Percentiles rank a stretch among this genome's conserved stretches.
Evolutionary conservation across 2,797 vertebrate species (phyloP).

Genomic region (Austrolebias charrua): DNA sequence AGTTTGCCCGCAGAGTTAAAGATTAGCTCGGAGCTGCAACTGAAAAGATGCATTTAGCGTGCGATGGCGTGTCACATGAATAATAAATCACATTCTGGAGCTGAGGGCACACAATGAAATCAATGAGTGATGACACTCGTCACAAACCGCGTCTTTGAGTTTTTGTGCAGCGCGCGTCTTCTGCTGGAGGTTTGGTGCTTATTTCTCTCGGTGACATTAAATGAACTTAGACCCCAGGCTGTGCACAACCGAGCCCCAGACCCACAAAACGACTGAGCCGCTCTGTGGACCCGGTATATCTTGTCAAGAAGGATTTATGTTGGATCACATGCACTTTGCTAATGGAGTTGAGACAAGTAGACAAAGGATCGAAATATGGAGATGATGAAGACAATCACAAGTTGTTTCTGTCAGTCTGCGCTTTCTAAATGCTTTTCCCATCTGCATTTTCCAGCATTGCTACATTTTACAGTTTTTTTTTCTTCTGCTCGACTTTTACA

Average conservation of each 20-base stretch:
- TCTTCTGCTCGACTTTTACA: conserved; percentile 37
- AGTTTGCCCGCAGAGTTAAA: conserved; percentile 60
- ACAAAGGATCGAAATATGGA: conserved; percentile 28
- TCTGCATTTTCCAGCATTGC: neutral
- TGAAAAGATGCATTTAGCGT: conserved; percentile 50
- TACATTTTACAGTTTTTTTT: neutral
- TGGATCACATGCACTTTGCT: conserved; percentile 20
- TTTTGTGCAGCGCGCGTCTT: conserved; percentile 41
- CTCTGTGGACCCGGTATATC: conserved; percentile 29
- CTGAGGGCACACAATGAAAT: conserved; percentile 35
- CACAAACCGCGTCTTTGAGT: conserved; percentile 36
- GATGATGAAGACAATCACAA: conserved; percentile 39
- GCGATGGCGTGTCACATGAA: conserved; percentile 35
- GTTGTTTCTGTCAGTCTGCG: conserved; percentile 7
- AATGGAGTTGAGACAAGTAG: conserved; percentile 25
- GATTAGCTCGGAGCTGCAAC: conserved; percentile 54
- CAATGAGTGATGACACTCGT: conserved; percentile 52
- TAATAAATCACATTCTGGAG: conserved; percentile 40
- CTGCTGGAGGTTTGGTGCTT: conserved; percentile 34
- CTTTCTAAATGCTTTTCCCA: conserved; percentile 26
- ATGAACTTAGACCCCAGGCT: conserved; percentile 50
- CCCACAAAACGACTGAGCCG: conserved; percentile 47
- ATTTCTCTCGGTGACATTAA: conserved; percentile 43
- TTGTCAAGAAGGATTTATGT: conserved; percentile 39
- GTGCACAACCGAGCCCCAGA: conserved; percentile 31